Percentiles rank a stretch among this genome's conserved stretches.
Conservation (phyloP, 2,888 invertebrate genomes). For the Rhagonycha lutea region DNA sequence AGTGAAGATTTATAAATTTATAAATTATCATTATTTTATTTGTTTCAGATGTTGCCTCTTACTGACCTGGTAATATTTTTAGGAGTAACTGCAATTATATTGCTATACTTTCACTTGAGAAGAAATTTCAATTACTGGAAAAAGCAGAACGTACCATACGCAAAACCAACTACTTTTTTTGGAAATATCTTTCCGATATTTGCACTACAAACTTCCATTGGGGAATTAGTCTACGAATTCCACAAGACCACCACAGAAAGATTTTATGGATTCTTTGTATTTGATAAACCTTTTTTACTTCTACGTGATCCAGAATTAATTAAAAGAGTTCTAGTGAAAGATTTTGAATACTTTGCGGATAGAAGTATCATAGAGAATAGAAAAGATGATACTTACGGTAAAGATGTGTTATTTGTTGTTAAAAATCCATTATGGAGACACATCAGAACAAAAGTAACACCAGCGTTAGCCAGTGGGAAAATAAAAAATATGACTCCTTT, state of each 20-base stretch:
- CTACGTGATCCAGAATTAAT: slow-evolving; percentile 54
- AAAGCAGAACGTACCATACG: slow-evolving; percentile 44
- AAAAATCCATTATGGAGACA: slow-evolving; percentile 58
- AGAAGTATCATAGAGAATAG: slow-evolving; percentile 53
- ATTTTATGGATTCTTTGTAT: slow-evolving; percentile 54
- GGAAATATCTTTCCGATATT: slow-evolving; percentile 49
- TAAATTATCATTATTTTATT: too few species aligned
- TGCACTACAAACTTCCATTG: slow-evolving; percentile 39
- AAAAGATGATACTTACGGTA: slow-evolving; percentile 51
- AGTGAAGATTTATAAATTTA: too few species aligned
- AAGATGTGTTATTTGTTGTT: slow-evolving; percentile 52
- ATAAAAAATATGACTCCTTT: slow-evolving; percentile 57
- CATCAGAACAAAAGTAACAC: slow-evolving; percentile 56
- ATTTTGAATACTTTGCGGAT: slow-evolving; percentile 55
- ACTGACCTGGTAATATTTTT: neutral
- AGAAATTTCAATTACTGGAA: slow-evolving; percentile 50
- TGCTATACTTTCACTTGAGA: slow-evolving; percentile 34
- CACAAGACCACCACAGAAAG: slow-evolving; percentile 39
- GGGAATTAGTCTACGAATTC: slow-evolving; percentile 40
- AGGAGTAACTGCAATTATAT: neutral
- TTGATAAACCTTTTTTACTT: slow-evolving; percentile 54
- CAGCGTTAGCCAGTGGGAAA: slow-evolving; percentile 59
- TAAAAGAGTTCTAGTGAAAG: slow-evolving; percentile 52
- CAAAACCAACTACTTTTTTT: slow-evolving; percentile 44
- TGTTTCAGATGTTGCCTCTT: neutral